Base-by-base conservation (phyloP, 2,797 vertebrate species). In the Gouania willdenowi region DNA sequence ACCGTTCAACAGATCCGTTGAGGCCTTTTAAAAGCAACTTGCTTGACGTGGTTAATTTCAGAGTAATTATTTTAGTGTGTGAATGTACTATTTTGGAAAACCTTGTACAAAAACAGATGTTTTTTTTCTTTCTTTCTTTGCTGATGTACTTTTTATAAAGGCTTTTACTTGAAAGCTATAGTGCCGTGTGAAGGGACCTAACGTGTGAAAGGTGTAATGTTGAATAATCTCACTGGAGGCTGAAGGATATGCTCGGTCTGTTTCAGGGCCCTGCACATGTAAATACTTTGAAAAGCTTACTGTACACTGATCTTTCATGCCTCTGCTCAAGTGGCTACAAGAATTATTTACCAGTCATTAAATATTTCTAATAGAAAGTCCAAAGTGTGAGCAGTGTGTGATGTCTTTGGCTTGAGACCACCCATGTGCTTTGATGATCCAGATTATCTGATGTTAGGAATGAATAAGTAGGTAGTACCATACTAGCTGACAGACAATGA, bases 331-430 rank as follows among this genome's bases (percentile, higher is more conserved):
- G 63, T 71, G 61, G 62, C 23, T 59, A 63, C 58, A 57, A 55
- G 27, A 75, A 50, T 72, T 72, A 83, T 80, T 85, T 75, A 85
- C 84, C 75, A 76, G 56, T 61, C 61, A 65, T 78, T 71, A 65
- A 74, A 77, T 59, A 79, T 86, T 84, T 85, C 66, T 74, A 87
- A 82, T 82, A 85, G 87, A 83, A 73, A 63, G 2, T 42, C 41
- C 47, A 29, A 62, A 54, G 5, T 6, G 19, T 20, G 19, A 6
- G 2, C 19, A n/a, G 14, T 14, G 13, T 14, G 13, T 3, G 13
- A 14, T 20, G 19, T 20, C 20, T 19, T 20, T 4, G 19, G 20
- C 19, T 5, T 20, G 20, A 19, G 5, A 6, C 3, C n/a, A n/a
- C n/a, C n/a, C n/a, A n/a, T n/a, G n/a, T n/a, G n/a, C n/a, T n/a